phyloP scores from a whole-genome alignment of 2,888 invertebrate species.

The Xylota segnis region DNA sequence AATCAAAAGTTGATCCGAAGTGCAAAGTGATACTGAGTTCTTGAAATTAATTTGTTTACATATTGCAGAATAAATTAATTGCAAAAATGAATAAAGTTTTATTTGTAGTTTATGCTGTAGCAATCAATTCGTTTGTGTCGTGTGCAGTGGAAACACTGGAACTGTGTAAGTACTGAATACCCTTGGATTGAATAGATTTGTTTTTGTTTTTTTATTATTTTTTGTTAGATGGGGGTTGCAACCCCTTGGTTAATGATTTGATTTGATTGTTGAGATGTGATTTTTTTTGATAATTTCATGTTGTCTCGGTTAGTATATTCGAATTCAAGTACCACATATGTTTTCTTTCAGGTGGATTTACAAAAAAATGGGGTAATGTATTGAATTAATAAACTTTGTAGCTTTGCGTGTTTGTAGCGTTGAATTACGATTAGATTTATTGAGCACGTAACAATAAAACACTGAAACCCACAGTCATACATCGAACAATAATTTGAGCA shows the following conservation, averaged over 20 bases:
- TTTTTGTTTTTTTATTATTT: conserved; percentile 20
- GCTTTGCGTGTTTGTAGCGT: background rate
- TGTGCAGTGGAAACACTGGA: conserved; percentile 64
- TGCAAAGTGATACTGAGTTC: background rate
- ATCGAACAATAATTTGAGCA: too few species aligned
- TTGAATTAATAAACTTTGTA: background rate
- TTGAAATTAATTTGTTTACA: conserved; percentile 33
- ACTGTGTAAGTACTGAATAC: conserved; percentile 65
- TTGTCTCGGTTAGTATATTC: background rate
- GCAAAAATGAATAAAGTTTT: conserved; percentile 60
- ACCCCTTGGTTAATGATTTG: conserved; percentile 51
- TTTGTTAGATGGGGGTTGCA: conserved; percentile 24
- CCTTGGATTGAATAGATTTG: conserved; percentile 31
- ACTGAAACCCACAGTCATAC: too few species aligned
- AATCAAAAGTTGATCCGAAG: background rate
- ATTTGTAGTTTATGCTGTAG: conserved; percentile 44
- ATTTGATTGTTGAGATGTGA: conserved; percentile 43
- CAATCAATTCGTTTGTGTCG: conserved; percentile 60
- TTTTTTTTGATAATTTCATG: conserved; percentile 20
- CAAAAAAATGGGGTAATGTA: conserved; percentile 71
- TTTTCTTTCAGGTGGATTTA: conserved; percentile 72
- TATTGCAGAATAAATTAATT: conserved; percentile 11
- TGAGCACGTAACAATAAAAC: too few species aligned
- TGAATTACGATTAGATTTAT: background rate
- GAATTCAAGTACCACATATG: conserved; percentile 52